Evolutionary conservation across 1,140 invertebrate genomes (phyloP), one percentile per base, ranked within the genome.

Genomic region (Leptestheria dahalacensis): DNA sequence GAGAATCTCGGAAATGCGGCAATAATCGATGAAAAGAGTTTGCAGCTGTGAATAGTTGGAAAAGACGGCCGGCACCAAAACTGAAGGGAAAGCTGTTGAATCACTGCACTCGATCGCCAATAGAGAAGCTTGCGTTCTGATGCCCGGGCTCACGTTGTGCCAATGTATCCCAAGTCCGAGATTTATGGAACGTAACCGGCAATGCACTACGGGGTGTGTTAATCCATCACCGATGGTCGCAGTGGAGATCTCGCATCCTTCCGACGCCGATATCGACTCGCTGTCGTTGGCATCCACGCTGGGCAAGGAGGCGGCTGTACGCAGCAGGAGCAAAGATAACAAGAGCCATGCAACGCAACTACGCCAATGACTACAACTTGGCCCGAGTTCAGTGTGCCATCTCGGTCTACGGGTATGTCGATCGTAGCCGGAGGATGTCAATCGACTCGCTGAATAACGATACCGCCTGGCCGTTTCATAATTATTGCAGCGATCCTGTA

Each of bases 1-100:
- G 15, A 87, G 84, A 64, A 92, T 70, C 60, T 81, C 77, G 3
- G 87, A 71, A 11, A 91, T 73, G 70, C 91, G 91, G 71, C 90
- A 93, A 41, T 81, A 80, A 62, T 80, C 80, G 65, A 92, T 78
- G 41, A 75, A 72, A 3, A 92, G 72, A 29, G 47, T 50, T 2
- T 60, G 48, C 21, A 60, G 58, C n/a, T 60, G 25, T 0, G 58
- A 20, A 41, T 51, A 60, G 0, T 12, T 49, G 20, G 58, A 26
- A 20, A 60, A 50, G 20, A 29, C 49, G 25, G 49, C 29, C n/a
- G 58, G 21, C 24, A 49, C 25, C 49, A 60, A 41, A 20, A 60
- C 20, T 29, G 33, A 9, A 15, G 58, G 58, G 23, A 50, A 60
- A 23, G 58, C 58, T 24, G 58, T 29, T 49, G 58, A 28, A 23